These are phyloP conservation scores for Manis crassicaudata DNA, from an alignment of 2,797 vertebrate genomes.

Conservation along the genomic window DNA sequence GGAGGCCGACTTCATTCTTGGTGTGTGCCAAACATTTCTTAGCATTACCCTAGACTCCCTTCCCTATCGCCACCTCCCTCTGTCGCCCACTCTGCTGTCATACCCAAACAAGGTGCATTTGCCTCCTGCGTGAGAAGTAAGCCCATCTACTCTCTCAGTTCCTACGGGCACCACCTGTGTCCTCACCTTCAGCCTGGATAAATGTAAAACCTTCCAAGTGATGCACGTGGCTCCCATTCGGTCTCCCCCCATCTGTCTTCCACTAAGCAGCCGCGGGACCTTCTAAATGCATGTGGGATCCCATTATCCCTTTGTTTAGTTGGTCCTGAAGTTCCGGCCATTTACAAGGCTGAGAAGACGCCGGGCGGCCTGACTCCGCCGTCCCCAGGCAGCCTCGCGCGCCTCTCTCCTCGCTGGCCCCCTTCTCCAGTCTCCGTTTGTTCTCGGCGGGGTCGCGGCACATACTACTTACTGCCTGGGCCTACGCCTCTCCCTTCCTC, in stretches of 20 bases:
- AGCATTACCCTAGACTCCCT: background rate
- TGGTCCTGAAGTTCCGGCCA: background rate
- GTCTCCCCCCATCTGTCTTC: background rate
- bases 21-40: rapidly evolving
- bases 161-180: background rate
- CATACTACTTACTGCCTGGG: background rate
- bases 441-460: rapidly evolving
- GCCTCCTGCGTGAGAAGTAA: background rate
- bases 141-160: background rate
- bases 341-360: background rate
- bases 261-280: background rate
- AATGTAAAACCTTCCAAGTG: background rate
- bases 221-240: background rate
- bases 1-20: background rate
- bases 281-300: background rate
- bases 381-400: too few species aligned
- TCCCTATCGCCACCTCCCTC: background rate
- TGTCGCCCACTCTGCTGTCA: too few species aligned
- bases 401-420: too few species aligned
- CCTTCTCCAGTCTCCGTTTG: background rate
- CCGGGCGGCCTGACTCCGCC: rapidly evolving
- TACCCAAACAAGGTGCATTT: background rate
- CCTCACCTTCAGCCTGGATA: background rate
- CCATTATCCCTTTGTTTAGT: background rate
- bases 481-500: background rate